Evolutionary conservation across 1,140 invertebrate species (phyloP).

Genomic region (Heterodera carotae): DNA sequence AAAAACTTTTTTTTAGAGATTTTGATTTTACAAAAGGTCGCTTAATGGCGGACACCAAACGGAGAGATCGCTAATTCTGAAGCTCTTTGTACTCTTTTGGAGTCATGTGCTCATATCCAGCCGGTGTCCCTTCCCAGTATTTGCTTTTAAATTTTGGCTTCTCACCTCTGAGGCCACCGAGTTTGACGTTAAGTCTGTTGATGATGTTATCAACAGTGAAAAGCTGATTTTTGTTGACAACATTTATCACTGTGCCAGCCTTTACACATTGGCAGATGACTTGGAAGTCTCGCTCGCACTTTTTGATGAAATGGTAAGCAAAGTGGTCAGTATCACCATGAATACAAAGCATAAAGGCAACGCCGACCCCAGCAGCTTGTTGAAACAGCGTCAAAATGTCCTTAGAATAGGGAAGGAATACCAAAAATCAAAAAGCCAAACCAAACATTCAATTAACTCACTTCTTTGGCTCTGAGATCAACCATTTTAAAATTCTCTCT

Average conservation of each 20-base stretch:
- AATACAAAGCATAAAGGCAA: conserved; percentile 26
- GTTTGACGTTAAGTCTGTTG: conserved; percentile 36
- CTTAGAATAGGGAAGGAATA: no score
- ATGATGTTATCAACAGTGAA: conserved; percentile 33
- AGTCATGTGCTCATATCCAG: conserved; percentile 96
- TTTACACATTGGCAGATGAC: conserved; percentile 25
- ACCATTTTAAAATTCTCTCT: not conserved
- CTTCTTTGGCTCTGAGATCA: not conserved
- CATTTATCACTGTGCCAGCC: conserved; percentile 16
- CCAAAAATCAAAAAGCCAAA: not conserved
- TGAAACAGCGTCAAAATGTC: not conserved
- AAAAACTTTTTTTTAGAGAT: no score
- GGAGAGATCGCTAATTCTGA: conserved; percentile 67
- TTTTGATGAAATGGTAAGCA: conserved; percentile 26
- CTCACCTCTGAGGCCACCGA: conserved; percentile 38
- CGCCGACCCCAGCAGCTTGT: not conserved
- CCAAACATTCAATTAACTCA: not conserved
- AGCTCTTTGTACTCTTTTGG: conserved; percentile 83
- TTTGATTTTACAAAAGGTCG: no score
- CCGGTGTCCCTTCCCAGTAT: conserved; percentile 99
- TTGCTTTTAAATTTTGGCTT: conserved; percentile 66
- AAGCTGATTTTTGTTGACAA: conserved; percentile 15
- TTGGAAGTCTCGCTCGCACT: not conserved
- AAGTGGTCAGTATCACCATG: conserved; percentile 14
- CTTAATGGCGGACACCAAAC: not conserved